Evolutionary conservation across 2,888 invertebrate species (phyloP), one percentile per base, ranked within the genome.

Genomic region (Micoletzkya japonica): DNA sequence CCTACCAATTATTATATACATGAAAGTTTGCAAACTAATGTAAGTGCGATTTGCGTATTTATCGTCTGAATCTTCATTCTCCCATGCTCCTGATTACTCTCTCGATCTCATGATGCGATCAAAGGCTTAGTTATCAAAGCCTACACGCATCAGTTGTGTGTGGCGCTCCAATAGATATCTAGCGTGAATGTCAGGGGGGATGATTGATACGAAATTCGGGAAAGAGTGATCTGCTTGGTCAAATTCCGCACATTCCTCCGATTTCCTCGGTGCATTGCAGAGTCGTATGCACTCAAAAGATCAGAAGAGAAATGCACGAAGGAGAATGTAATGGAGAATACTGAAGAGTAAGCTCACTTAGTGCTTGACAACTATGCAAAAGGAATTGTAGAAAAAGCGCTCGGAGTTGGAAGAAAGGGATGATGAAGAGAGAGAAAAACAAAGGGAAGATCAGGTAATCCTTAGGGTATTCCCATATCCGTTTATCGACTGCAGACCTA

Each of bases 231-330:
- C n/a, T n/a, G n/a, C n/a, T n/a, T n/a, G n/a, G n/a, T n/a, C n/a
- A n/a, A n/a, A n/a, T n/a, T n/a, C n/a, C n/a, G n/a, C n/a, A n/a
- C n/a, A n/a, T n/a, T n/a, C n/a, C n/a, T n/a, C n/a, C n/a, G n/a
- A n/a, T n/a, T n/a, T n/a, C n/a, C n/a, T n/a, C n/a, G n/a, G n/a
- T n/a, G n/a, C n/a, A n/a, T n/a, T n/a, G n/a, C n/a, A n/a, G n/a
- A n/a, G 32, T 52, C 64, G 10, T 37, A 54, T n/a, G 64, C 64
- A 24, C 37, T 66, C 17, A 66, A 66, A 30, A 66, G 36, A 3
- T 28, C 64, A 1, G 54, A 30, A 4, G 64, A 66, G 20, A 66
- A 57, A 57, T 26, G 20, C 10, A 44, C 28, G 57, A 57, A 52
- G 37, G 26, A 24, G 24, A 24, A 54, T 20, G 34, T 28, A 32